Evolutionary conservation across 2,888 invertebrate species (phyloP).

Genomic region (Caenorhabditis zanzibari): DNA sequence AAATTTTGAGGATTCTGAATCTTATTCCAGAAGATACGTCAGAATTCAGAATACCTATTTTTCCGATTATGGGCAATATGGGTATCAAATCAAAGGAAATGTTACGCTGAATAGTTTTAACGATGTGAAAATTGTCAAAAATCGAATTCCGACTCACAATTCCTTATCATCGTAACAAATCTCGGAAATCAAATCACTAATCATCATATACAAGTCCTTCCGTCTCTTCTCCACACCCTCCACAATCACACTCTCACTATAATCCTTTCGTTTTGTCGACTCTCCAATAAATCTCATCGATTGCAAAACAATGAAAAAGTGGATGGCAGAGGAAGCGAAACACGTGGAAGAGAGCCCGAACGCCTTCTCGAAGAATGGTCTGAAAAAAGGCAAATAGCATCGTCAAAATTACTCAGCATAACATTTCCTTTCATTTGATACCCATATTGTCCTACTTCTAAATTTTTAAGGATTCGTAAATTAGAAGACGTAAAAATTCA

Average conservation of each 20-base stretch:
- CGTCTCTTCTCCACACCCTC: constrained; percentile 38
- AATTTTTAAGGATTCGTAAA: too few species aligned
- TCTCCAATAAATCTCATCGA: constrained; percentile 17
- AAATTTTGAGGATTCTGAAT: too few species aligned
- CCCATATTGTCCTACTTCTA: too few species aligned
- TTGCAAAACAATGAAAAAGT: constrained; percentile 21
- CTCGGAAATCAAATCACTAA: constrained; percentile 24
- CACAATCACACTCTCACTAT: constrained; percentile 30
- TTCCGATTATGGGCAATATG: too few species aligned
- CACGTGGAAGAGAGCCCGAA: background rate
- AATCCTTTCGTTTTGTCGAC: constrained; percentile 29
- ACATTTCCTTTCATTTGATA: too few species aligned
- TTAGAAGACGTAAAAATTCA: too few species aligned
- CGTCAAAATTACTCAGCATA: background rate
- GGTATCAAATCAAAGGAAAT: too few species aligned
- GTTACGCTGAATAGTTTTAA: too few species aligned
- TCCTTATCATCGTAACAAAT: constrained; percentile 24
- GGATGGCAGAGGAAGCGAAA: background rate
- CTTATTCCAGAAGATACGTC: too few species aligned
- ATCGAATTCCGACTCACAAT: constrained; percentile 30
- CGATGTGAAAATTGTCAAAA: too few species aligned
- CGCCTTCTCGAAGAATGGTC: background rate
- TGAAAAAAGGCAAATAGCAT: constrained; percentile 1
- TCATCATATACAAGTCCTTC: constrained; percentile 28
- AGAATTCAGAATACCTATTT: too few species aligned